These are phyloP conservation scores for Eupithecia inturbata DNA, from an alignment of 2,888 invertebrate genomes.

Conservation along the genomic window DNA sequence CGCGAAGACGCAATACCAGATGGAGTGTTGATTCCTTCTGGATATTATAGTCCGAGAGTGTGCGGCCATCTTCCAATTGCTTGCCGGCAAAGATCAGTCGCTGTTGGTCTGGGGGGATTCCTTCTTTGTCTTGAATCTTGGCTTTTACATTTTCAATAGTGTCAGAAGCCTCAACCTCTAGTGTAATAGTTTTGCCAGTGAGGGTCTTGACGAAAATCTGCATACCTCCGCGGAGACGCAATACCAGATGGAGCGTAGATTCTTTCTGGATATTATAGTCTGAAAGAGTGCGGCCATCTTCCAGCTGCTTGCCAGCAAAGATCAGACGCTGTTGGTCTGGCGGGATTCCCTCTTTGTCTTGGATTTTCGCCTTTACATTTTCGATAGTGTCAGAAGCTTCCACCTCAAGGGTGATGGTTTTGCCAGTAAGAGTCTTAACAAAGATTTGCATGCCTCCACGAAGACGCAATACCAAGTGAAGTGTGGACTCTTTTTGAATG, in stretches of 20 bases:
- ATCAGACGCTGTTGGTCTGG: constrained; percentile 62
- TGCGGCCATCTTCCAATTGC: constrained; percentile 57
- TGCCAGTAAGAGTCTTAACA: constrained; percentile 59
- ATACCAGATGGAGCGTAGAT: constrained; percentile 56
- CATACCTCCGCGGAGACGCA: constrained; percentile 62
- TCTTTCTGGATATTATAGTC: constrained; percentile 64
- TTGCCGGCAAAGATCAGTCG: constrained; percentile 58
- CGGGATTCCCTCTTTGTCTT: constrained; percentile 62
- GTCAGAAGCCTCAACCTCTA: constrained; percentile 55
- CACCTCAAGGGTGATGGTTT: constrained; percentile 60
- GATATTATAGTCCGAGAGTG: constrained; percentile 57
- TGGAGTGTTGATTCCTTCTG: constrained; percentile 59
- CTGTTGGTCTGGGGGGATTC: constrained; percentile 60
- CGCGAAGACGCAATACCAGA: constrained; percentile 53
- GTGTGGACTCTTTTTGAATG: constrained; percentile 68
- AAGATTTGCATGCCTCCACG: constrained; percentile 68
- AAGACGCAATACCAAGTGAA: constrained; percentile 64
- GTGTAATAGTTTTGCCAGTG: constrained; percentile 57
- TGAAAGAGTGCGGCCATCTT: constrained; percentile 59
- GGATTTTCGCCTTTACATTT: constrained; percentile 63
- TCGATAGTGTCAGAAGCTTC: constrained; percentile 61
- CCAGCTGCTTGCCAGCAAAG: constrained; percentile 61
- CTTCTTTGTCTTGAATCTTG: constrained; percentile 59
- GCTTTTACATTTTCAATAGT: constrained; percentile 58
- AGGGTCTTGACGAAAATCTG: constrained; percentile 61